Percentiles rank a stretch among this genome's conserved stretches.
Conservation (phyloP, 1,140 invertebrate genomes). For the Amyelois transitella region DNA sequence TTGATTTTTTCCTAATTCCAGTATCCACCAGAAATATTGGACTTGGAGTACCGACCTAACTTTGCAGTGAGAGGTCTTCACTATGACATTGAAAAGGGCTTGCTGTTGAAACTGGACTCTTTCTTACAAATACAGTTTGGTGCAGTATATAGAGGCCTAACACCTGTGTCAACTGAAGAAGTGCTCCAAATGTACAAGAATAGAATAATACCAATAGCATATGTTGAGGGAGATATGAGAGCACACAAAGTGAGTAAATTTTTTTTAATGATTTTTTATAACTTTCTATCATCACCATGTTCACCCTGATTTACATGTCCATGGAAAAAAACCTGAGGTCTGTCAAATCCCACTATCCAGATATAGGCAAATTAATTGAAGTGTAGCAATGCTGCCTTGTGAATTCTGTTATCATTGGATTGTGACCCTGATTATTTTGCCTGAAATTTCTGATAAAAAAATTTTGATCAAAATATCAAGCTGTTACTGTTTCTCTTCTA, state of each 20-base stretch:
- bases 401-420: no score
- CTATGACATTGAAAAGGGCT: constrained; percentile 96
- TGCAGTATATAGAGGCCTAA: constrained; percentile 92
- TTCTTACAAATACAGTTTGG: constrained; percentile 97
- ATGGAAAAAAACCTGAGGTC: no score
- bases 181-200: constrained; percentile 91
- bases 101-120: constrained; percentile 96
- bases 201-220: constrained; percentile 87
- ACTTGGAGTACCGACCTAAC: constrained; percentile 89
- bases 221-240: constrained; percentile 82
- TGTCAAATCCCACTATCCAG: no score
- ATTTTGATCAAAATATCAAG: no score
- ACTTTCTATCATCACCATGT: not conserved
- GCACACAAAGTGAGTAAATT: constrained; percentile 53
- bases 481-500: no score
- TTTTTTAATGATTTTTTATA: not conserved
- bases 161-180: constrained; percentile 88
- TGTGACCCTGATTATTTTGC: no score
- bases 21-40: constrained; percentile 92
- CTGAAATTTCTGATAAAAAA: no score
- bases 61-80: constrained; percentile 96
- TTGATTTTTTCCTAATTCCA: constrained; percentile 66
- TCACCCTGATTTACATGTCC: no score
- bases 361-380: no score
- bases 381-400: no score